Base-by-base conservation (phyloP, 2,113 vertebrate species). In the Leptodactylus fuscus region DNA sequence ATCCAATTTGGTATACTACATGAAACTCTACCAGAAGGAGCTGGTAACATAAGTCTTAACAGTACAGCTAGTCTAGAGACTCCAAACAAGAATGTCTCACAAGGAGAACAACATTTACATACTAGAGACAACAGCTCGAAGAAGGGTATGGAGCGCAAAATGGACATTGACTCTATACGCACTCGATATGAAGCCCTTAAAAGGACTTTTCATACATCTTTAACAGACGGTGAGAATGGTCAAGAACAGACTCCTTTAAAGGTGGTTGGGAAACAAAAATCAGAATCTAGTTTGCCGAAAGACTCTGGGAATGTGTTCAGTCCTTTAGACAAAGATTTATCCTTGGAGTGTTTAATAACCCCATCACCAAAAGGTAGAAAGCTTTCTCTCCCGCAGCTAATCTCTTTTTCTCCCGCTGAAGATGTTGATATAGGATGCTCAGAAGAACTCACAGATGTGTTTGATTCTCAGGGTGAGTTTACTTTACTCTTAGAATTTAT, bases 21-120 rank as follows among this genome's bases (percentile, higher is more conserved):
- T 38, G 93, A 95, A 85, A 91, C 89, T 2, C 13, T 94, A 89
- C 92, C 91, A 87, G 91, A 91, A 70, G 89, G 89, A 83, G 27
- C 0, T 87, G 78, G 16, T 62, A 8, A 1, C 15, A 1, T 87
- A 44, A 87, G 88, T 90, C 0, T 70, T 58, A 86, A 58, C 49
- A 65, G 71, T 32, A 87, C 71, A 75, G 0, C 0, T 82, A 81
- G 0, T 83, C 77, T 81, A 69, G 88, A 88, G 15, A 49, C 24
- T 2, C 0, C 2, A 6, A 85, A 16, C 75, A 84, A 32, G 83
- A 90, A 18, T 75, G 70, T 44, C 79, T 20, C 24, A 24, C 22
- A 27, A 13, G 16, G 75, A 1, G n/a, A n/a, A 1, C 0, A 1
- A 2, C 2, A 10, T 81, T 12, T 69, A 24, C 71, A n/a, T 46